phyloP scores from a whole-genome alignment of 2,113 vertebrate genomes.

The Urocolius indicus region DNA sequence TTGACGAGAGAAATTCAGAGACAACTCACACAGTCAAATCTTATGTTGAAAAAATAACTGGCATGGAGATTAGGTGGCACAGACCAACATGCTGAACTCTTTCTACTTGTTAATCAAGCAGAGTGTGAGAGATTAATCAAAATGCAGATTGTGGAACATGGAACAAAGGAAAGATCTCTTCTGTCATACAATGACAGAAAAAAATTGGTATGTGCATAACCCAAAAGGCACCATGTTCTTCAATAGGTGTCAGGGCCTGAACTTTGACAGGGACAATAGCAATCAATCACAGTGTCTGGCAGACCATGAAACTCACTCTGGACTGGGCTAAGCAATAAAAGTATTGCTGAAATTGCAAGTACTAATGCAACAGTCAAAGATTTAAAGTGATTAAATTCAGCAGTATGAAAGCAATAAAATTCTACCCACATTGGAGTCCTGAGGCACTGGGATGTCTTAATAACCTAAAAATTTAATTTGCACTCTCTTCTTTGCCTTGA shows the following conservation, averaged over 20 bases:
- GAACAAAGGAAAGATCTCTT: slow-evolving; percentile 66
- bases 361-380: background rate
- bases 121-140: slow-evolving; percentile 62
- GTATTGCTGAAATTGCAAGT: slow-evolving; percentile 6
- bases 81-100: slow-evolving; percentile 34
- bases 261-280: background rate
- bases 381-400: slow-evolving; percentile 5
- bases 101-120: slow-evolving; percentile 42
- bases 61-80: slow-evolving; percentile 54
- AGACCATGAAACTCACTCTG: background rate
- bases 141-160: slow-evolving; percentile 52
- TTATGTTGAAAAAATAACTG: slow-evolving; percentile 68
- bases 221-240: slow-evolving; percentile 23
- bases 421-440: background rate
- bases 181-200: slow-evolving; percentile 52
- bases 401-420: background rate
- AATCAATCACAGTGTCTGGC: background rate
- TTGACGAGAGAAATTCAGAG: slow-evolving; percentile 64
- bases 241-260: slow-evolving; percentile 16
- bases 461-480: slow-evolving; percentile 32
- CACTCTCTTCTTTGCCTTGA: background rate
- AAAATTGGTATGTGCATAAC: slow-evolving; percentile 13
- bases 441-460: slow-evolving; percentile 1
- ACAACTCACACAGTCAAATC: slow-evolving; percentile 56
- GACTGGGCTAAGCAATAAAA: background rate